phyloP scores from a whole-genome alignment of 2,113 vertebrate species.

The Porphyrio hochstetteri region DNA sequence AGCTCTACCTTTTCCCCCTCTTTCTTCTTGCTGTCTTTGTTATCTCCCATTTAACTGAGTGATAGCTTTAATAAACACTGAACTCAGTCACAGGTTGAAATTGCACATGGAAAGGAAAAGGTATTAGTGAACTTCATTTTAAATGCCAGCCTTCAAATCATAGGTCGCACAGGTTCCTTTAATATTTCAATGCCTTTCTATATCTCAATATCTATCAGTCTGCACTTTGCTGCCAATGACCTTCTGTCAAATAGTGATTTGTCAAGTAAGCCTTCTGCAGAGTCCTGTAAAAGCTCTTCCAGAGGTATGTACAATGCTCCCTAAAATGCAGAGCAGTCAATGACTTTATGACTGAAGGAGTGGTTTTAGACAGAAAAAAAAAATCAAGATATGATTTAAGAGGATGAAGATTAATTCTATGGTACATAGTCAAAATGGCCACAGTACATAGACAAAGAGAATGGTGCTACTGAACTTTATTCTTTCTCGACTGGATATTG shows the following conservation, averaged over 20 bases:
- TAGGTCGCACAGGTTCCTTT: background rate
- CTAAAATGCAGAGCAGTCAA: background rate
- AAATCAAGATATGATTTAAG: background rate
- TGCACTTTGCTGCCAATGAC: conserved; percentile 3
- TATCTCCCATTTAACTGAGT: conserved; percentile 49
- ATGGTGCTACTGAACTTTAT: background rate
- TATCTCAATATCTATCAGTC: conserved; percentile 21
- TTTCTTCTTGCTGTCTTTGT: conserved; percentile 30
- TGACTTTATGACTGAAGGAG: background rate
- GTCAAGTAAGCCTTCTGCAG: background rate
- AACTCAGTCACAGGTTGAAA: conserved; percentile 57
- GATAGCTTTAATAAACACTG: conserved; percentile 64
- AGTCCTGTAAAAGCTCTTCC: background rate
- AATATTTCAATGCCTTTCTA: conserved; percentile 35
- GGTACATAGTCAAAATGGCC: background rate
- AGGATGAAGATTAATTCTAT: background rate
- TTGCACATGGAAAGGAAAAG: conserved; percentile 8
- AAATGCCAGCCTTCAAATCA: conserved; percentile 43
- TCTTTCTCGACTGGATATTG: background rate
- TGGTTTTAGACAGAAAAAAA: background rate
- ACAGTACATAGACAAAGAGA: background rate
- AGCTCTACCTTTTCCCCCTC: background rate
- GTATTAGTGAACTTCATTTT: background rate
- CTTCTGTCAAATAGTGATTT: background rate
- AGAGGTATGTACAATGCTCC: background rate